Conservation (phyloP, 1,140 invertebrate genomes). For the Monomorium pharaonis region DNA sequence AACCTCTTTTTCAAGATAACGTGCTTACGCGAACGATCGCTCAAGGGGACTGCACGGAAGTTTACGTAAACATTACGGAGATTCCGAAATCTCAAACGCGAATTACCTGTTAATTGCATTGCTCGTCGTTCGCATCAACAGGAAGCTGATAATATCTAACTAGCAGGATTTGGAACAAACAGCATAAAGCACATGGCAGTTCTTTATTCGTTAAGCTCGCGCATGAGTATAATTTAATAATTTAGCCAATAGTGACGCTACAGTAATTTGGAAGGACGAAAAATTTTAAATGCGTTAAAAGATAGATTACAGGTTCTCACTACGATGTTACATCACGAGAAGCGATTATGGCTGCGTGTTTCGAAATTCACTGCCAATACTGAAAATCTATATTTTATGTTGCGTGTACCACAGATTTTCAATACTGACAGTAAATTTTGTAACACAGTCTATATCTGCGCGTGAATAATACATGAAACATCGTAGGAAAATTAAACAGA, state of each 20-base stretch:
- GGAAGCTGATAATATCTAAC: not conserved
- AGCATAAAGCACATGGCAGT: not conserved
- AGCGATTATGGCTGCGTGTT: too few species aligned
- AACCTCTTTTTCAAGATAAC: slow-evolving; percentile 73
- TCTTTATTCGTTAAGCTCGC: not conserved
- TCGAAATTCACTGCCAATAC: too few species aligned
- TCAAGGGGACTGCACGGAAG: slow-evolving; percentile 48
- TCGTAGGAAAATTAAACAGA: not conserved
- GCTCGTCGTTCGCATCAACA: slow-evolving; percentile 39
- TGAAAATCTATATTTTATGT: too few species aligned
- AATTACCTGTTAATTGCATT: slow-evolving; percentile 39
- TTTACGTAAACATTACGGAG: slow-evolving; percentile 42
- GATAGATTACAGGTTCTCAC: not conserved
- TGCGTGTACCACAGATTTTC: too few species aligned
- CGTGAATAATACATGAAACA: slow-evolving; percentile 21
- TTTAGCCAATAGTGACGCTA: not conserved
- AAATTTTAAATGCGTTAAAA: not conserved
- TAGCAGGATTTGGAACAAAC: not conserved
- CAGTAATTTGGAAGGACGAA: not conserved
- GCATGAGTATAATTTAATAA: not conserved
- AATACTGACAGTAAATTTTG: too few species aligned
- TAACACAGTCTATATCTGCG: not conserved
- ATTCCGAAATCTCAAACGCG: slow-evolving; percentile 18
- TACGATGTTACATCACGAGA: not conserved
- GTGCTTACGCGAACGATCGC: slow-evolving; percentile 73